Conservation (phyloP, 2,113 vertebrate genomes). For the Alces alces region DNA sequence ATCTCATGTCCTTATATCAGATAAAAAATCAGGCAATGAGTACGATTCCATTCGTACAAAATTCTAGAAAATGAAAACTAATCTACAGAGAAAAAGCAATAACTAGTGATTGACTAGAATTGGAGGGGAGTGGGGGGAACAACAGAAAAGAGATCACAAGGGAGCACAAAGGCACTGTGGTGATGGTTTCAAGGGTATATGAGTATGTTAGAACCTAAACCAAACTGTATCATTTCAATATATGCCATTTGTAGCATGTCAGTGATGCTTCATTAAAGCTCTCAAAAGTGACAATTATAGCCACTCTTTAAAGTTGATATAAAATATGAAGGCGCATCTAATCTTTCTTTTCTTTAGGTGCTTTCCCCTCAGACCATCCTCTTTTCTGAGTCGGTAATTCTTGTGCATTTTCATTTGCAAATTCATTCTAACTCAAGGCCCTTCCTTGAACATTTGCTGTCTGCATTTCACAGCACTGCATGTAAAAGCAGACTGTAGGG, state of each 20-base stretch:
- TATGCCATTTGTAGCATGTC: not conserved
- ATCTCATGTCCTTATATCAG: not conserved
- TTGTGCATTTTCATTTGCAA: not conserved
- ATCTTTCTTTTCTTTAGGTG: not conserved
- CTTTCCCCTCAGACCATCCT: not conserved
- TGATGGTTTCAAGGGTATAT: not conserved
- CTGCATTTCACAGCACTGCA: accelerated
- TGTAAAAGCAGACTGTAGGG: accelerated
- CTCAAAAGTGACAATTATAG: not conserved
- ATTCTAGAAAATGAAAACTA: not conserved
- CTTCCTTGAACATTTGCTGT: not conserved
- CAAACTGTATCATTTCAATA: not conserved
- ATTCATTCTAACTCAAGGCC: too few relatives aligned
- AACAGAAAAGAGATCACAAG: not conserved
- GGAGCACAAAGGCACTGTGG: not conserved
- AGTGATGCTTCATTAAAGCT: not conserved
- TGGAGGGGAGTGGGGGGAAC: not conserved
- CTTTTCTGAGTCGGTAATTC: not conserved
- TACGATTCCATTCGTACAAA: not conserved
- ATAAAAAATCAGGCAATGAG: not conserved
- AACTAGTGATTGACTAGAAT: not conserved
- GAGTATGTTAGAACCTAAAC: not conserved
- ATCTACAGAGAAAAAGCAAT: not conserved
- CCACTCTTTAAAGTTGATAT: not conserved
- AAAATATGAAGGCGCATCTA: not conserved